Evolutionary conservation across 2,888 invertebrate genomes (phyloP).

Genomic region (Adelphocoris suturalis): DNA sequence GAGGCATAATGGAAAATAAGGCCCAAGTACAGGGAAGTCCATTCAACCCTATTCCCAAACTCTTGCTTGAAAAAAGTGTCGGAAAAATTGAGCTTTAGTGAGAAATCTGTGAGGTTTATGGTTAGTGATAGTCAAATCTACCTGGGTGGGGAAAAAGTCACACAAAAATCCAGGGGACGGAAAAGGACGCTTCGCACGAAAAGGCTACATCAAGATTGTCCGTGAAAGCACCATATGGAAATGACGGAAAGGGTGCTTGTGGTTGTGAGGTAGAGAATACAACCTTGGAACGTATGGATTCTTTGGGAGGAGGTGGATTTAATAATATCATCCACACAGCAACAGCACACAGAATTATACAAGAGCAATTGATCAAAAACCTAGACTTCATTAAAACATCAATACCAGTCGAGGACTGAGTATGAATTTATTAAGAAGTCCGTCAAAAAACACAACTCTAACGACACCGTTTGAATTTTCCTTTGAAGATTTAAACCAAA

Average conservation of each 20-base stretch:
- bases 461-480: not conserved
- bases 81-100: not conserved
- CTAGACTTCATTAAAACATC: not conserved
- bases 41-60: not conserved
- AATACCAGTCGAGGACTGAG: not conserved
- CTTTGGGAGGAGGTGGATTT: not conserved
- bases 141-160: no score
- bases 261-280: not conserved
- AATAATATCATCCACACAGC: not conserved
- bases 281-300: not conserved
- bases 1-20: not conserved
- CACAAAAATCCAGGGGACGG: not conserved
- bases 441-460: no score
- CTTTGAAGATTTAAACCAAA: not conserved
- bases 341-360: not conserved
- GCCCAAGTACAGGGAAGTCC: not conserved
- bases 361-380: not conserved
- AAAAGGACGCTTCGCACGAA: no score
- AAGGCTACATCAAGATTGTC: not conserved
- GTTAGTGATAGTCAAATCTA: not conserved
- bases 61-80: constrained; percentile 39
- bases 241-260: no score
- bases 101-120: constrained; percentile 50
- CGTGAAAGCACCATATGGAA: no score
- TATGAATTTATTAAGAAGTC: no score